phyloP scores from a whole-genome alignment of 2,113 vertebrate species.

The Gallinago paraguaiae region DNA sequence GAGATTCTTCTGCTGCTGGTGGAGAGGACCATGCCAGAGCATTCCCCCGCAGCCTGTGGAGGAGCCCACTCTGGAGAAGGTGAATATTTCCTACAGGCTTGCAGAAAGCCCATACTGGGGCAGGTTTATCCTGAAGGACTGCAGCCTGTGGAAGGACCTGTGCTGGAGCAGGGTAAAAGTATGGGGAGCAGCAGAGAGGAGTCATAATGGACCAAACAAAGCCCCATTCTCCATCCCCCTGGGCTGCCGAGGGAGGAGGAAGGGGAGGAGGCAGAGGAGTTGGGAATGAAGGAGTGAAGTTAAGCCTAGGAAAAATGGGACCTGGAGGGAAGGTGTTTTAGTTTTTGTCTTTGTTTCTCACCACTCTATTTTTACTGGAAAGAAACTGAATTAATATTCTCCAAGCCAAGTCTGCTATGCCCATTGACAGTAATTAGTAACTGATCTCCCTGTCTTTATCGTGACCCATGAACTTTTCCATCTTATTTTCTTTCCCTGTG shows the following conservation, averaged over 20 bases:
- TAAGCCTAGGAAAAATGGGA: background rate
- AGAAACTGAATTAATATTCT: background rate
- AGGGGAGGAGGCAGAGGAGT: background rate
- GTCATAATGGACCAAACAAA: background rate
- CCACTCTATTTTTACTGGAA: background rate
- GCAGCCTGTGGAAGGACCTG: background rate
- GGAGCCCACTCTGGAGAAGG: background rate
- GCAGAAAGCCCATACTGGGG: background rate
- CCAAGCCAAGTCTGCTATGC: background rate
- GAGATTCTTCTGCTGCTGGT: background rate
- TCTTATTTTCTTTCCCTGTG: background rate
- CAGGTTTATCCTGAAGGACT: background rate
- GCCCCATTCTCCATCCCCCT: background rate
- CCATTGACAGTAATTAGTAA: background rate
- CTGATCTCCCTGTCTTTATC: background rate
- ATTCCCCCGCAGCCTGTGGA: background rate
- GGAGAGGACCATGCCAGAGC: background rate
- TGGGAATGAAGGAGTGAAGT: background rate
- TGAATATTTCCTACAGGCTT: background rate
- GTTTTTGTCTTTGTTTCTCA: background rate
- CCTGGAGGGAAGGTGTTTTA: rapidly evolving
- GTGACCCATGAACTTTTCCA: background rate
- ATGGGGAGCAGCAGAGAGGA: background rate
- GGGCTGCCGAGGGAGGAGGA: background rate
- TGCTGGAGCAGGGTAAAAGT: background rate